Conservation (phyloP, 2,888 invertebrate species). For the Euzetes globulus region DNA sequence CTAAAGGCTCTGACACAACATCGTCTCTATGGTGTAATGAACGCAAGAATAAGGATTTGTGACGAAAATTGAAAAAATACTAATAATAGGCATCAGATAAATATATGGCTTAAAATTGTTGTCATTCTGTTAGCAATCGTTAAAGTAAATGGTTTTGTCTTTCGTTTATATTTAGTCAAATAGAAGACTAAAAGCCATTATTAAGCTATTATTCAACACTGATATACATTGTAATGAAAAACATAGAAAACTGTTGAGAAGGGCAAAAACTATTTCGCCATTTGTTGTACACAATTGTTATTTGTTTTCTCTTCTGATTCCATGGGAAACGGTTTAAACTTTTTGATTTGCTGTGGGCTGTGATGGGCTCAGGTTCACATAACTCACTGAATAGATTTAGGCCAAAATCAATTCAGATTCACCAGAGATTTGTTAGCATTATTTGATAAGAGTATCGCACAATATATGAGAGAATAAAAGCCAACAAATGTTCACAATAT, state of each 20-base stretch:
- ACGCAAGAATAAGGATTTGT: background rate
- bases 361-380: too few relatives aligned
- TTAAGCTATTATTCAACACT: too few relatives aligned
- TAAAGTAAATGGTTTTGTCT: too few relatives aligned
- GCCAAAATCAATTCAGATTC: background rate
- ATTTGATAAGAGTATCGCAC: background rate
- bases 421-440: constrained; percentile 2
- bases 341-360: too few relatives aligned
- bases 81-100: background rate
- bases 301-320: too few relatives aligned
- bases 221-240: background rate
- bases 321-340: too few relatives aligned
- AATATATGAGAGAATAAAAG: background rate
- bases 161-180: too few relatives aligned
- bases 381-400: background rate
- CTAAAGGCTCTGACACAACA: background rate
- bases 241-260: background rate
- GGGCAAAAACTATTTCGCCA: background rate
- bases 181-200: too few relatives aligned
- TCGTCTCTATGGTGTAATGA: background rate
- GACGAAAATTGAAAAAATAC: background rate
- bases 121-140: background rate
- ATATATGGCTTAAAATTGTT: constrained; percentile 6
- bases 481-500: background rate
- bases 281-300: too few relatives aligned